Base-by-base conservation (phyloP, 2,113 vertebrate genomes). In the Anhinga rufa region DNA sequence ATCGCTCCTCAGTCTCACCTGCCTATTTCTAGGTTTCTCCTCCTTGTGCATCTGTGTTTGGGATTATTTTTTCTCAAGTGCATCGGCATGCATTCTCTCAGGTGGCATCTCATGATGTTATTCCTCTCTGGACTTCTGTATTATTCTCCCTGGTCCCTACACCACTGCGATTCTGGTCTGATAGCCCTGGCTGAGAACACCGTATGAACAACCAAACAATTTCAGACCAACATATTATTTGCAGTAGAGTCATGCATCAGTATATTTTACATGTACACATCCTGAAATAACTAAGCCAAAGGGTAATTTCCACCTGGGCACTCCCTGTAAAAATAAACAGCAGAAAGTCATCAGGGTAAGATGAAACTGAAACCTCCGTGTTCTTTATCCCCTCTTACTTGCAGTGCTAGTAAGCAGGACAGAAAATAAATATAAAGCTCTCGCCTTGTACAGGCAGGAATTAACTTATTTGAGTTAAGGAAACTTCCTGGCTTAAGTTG, bases 91-190 rank as follows among this genome's bases (percentile, higher is more conserved):
- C 97, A 10, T 97, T 95, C 92, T 94, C 93, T 94, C 79, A 92
- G 95, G 96, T 97, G 96, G 93, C 96, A 97, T 97, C 96, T 97
- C 97, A 97, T 97, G 96, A 83, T 97, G 96, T 97, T 97, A 95
- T 94, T 97, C 82, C 93, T 95, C 82, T 96, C 91, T 96, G 89
- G 77, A 94, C 88, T 93, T 95, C 38, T 82, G 48, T 94, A 86
- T 61, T 85, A 88, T 57, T 96, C 72, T 90, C 78, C 91, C 76
- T 62, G 58, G 91, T 92, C 82, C 77, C 58, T 70, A 32, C 40
- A 49, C 58, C 86, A 62, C 57, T 82, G 92, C 68, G 85, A 86
- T 82, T 61, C 70, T 80, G 88, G 44, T 93, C 81, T 70, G 90
- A 26, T 80, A 92, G 75, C 82, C 88, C 77, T 91, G 91, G 82